Evolutionary conservation across 1,140 invertebrate genomes (phyloP).

Genomic region (Drosophila micromelanica): DNA sequence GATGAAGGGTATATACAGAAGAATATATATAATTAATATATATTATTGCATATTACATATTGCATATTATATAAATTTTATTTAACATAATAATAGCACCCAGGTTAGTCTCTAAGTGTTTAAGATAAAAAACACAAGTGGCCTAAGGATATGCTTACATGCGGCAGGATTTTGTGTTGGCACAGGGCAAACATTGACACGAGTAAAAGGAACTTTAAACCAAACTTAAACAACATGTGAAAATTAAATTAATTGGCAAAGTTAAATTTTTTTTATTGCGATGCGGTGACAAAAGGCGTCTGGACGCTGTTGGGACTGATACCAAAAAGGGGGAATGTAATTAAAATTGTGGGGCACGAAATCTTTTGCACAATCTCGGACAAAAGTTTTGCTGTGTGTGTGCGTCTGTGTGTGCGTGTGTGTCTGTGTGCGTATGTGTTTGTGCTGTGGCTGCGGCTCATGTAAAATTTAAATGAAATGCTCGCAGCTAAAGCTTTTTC

Average conservation of each 20-base stretch:
- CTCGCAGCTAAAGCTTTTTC: slow-evolving; percentile 31
- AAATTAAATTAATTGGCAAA: slow-evolving; percentile 77
- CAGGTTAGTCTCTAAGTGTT: neutral
- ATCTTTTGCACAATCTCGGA: slow-evolving; percentile 61
- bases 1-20: too few relatives aligned
- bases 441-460: slow-evolving; percentile 45
- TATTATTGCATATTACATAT: too few relatives aligned
- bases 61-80: too few relatives aligned
- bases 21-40: too few relatives aligned
- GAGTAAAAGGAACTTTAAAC: slow-evolving; percentile 42
- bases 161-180: neutral
- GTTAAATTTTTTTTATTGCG: slow-evolving; percentile 72
- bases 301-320: slow-evolving; percentile 11
- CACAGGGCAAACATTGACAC: slow-evolving; percentile 46
- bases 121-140: slow-evolving; percentile 25
- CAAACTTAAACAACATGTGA: slow-evolving; percentile 54
- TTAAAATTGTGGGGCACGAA: slow-evolving; percentile 62
- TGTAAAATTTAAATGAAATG: slow-evolving; percentile 70
- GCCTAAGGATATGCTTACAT: neutral
- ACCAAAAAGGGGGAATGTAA: slow-evolving; percentile 47
- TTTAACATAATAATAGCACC: neutral
- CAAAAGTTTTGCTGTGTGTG: slow-evolving; percentile 50
- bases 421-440: slow-evolving; percentile 2
- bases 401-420: slow-evolving; percentile 6
- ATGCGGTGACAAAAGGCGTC: slow-evolving; percentile 14